Base-by-base conservation (phyloP, 2,113 vertebrate species). In the Cyanoliseus patagonus region DNA sequence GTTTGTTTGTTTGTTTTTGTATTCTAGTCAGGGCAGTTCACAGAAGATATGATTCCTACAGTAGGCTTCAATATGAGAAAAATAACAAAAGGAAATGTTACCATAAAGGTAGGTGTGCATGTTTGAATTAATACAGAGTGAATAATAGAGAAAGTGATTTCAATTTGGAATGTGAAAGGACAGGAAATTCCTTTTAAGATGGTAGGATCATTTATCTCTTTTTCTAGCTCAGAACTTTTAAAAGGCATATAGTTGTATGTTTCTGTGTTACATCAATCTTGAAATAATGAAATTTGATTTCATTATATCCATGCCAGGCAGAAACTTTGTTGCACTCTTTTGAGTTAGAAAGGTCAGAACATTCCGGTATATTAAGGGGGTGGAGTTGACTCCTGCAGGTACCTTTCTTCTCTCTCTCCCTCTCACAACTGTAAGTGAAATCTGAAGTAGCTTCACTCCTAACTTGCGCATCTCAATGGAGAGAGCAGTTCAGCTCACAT, bases 11-110 rank as follows among this genome's bases (percentile, higher is more conserved):
- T 83, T 41, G 14, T 41, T 41, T 42, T 88, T 85, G 5, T 86
- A 10, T 96, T 96, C 53, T 77, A 98, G 98, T 99, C 98, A 73
- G 98, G 99, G 31, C 98, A 99, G 94, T 99, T 99, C 97, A 98
- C 98, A 89, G 98, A 99, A 98, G 99, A 99, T 97, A 98, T 98
- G 99, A 99, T 99, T 94, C 98, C 98, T 53, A 99, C 98, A 51
- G 98, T 99, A 10, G 99, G 98, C 31, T 99, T 99, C 98, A 99
- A 99, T 96, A 99, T 99, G 98, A 98, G 98, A 93, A 98, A 98
- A 96, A 95, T 97, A 88, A 98, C 91, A 59, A 98, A 97, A 94
- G 97, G 96, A 87, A 97, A 98, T 4, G 95, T 98, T 92, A 97
- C 93, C 41, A 97, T 96, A 92, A 98, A 98, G 97, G 97, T 98